These are phyloP conservation scores for Belonocnema kinseyi DNA, from an alignment of 1,140 invertebrate genomes.

Conservation along the genomic window DNA sequence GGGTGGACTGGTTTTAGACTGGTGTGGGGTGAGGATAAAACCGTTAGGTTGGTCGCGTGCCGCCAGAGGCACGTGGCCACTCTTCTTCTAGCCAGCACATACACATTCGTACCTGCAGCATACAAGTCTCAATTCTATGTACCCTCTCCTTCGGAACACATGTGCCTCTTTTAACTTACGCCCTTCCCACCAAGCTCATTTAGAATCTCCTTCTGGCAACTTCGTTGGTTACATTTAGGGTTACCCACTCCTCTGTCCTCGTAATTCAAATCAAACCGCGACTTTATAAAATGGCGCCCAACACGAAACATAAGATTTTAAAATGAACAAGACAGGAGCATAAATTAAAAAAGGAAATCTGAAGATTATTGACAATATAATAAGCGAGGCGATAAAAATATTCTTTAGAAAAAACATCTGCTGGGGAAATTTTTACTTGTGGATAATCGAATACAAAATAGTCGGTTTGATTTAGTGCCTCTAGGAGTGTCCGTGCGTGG, in stretches of 20 bases:
- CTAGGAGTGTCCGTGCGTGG: constrained; percentile 1
- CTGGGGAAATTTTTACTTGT: neutral
- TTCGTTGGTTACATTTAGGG: constrained; percentile 33
- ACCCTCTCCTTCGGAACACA: constrained; percentile 32
- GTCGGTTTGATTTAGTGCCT: neutral
- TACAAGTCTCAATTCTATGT: constrained; percentile 32
- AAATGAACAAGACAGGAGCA: neutral
- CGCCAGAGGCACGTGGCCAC: constrained; percentile 69
- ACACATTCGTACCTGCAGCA: constrained; percentile 20
- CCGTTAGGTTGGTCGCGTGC: constrained; percentile 75
- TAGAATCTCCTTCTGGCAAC: constrained; percentile 39
- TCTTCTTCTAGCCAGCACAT: constrained; percentile 43
- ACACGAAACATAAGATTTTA: neutral
- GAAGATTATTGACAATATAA: neutral
- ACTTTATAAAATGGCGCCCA: constrained; percentile 26
- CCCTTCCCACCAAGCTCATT: constrained; percentile 40
- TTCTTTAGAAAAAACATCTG: constrained; percentile 19
- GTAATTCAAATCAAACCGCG: constrained; percentile 27
- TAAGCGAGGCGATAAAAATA: constrained; percentile 4
- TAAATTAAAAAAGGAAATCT: neutral
- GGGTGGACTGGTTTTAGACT: constrained; percentile 70
- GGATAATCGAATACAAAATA: neutral
- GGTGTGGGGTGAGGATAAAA: constrained; percentile 69
- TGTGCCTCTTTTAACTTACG: constrained; percentile 37
- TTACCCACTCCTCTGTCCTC: constrained; percentile 38